Percentiles rank a stretch among this genome's conserved stretches.
Evolutionary conservation across 2,888 invertebrate species (phyloP).

Genomic region (Phlogophora meticulosa): DNA sequence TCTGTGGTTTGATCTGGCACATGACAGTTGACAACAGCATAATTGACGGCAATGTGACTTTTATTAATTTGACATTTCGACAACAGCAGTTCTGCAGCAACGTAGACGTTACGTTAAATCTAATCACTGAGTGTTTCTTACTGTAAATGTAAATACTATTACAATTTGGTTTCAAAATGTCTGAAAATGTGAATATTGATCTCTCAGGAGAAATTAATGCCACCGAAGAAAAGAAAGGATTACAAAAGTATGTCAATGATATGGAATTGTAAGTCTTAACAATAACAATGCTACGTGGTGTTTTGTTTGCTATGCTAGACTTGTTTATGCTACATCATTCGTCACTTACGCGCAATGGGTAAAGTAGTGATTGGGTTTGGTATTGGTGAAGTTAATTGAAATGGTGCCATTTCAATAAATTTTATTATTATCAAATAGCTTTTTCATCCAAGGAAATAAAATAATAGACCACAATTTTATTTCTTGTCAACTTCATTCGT

Average conservation of each 20-base stretch:
- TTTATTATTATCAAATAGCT: constrained; percentile 6
- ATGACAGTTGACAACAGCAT: not conserved
- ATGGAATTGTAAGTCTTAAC: constrained; percentile 86
- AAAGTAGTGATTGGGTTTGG: constrained; percentile 11
- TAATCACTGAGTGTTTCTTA: not conserved
- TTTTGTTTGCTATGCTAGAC: constrained; percentile 58
- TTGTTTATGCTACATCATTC: constrained; percentile 52
- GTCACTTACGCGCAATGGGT: constrained; percentile 41
- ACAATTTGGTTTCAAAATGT: constrained; percentile 74
- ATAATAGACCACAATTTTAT: too few species aligned
- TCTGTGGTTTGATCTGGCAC: too few species aligned
- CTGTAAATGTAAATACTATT: constrained; percentile 1
- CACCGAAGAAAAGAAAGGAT: constrained; percentile 85
- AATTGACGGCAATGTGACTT: constrained; percentile 9
- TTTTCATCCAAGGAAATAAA: not conserved
- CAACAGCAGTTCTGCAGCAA: not conserved
- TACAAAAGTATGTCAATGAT: constrained; percentile 90
- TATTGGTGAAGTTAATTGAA: not conserved
- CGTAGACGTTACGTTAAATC: constrained; percentile 11
- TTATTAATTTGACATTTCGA: constrained; percentile 9
- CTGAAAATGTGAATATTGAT: constrained; percentile 88
- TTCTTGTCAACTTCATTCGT: too few species aligned
- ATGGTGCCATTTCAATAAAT: constrained; percentile 5
- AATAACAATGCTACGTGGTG: constrained; percentile 78
- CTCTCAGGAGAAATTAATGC: constrained; percentile 88